phyloP scores from a whole-genome alignment of 2,797 vertebrate genomes.

The Selene dorsalis region DNA sequence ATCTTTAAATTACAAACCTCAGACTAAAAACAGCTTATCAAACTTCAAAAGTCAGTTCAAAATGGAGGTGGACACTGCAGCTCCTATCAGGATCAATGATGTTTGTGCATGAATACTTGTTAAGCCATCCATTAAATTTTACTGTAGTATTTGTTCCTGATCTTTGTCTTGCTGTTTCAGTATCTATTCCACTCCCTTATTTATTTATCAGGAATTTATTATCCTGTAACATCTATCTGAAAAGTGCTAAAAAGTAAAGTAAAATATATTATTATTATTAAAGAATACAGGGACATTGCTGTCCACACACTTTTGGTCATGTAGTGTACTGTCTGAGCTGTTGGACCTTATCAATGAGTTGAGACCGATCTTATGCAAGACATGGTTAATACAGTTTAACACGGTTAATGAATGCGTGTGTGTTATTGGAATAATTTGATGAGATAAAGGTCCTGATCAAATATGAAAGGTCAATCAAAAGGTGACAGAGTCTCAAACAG shows the following conservation, averaged over 20 bases:
- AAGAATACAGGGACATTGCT: neutral
- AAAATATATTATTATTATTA: neutral
- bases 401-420: neutral
- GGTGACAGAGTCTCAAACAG: neutral
- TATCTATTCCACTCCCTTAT: neutral
- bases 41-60: no score
- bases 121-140: neutral
- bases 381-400: no score
- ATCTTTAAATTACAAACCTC: no score
- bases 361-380: no score
- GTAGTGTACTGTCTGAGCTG: neutral
- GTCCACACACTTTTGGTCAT: neutral
- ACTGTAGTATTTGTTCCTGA: neutral
- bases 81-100: no score
- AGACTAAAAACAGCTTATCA: no score
- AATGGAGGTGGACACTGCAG: no score
- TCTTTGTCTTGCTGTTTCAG: neutral
- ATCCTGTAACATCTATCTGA: neutral
- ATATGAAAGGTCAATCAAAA: conserved; percentile 1
- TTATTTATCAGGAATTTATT: neutral
- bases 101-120: neutral
- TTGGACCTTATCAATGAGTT: neutral
- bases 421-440: neutral
- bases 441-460: conserved; percentile 1
- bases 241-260: neutral